Evolutionary conservation across 2,888 invertebrate species (phyloP).

Genomic region (Epirrita christyi): DNA sequence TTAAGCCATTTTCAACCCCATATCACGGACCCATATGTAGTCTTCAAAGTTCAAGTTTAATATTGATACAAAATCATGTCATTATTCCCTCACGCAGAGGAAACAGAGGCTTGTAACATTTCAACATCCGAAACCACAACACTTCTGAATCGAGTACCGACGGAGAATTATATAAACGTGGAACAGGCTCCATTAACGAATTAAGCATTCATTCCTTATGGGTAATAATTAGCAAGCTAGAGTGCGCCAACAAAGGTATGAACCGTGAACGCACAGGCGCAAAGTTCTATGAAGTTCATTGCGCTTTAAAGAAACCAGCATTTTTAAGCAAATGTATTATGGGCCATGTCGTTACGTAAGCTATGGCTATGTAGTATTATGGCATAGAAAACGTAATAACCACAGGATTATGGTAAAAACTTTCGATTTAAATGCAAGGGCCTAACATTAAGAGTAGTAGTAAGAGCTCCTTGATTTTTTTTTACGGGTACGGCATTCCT

Average conservation of each 20-base stretch:
- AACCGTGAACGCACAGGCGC: neutral
- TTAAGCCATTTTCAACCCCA: too few species aligned
- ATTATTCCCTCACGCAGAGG: neutral
- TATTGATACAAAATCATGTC: neutral
- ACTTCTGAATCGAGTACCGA: constrained; percentile 5
- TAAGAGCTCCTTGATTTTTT: too few species aligned
- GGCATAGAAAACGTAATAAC: too few species aligned
- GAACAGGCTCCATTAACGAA: constrained; percentile 53
- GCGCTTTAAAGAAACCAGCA: neutral
- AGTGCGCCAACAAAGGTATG: neutral
- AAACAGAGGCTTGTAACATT: neutral
- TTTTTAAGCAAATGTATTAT: too few species aligned
- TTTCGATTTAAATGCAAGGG: too few species aligned
- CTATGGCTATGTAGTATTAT: too few species aligned
- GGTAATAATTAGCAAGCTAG: constrained; percentile 7
- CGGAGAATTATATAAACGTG: constrained; percentile 17
- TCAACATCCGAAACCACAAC: constrained; percentile 12
- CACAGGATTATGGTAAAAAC: too few species aligned
- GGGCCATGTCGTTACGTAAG: too few species aligned
- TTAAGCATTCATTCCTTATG: constrained; percentile 44
- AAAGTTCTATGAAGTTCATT: neutral
- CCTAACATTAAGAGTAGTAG: too few species aligned
- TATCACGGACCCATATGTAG: too few species aligned
- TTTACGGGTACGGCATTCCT: too few species aligned
- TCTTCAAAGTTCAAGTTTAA: too few species aligned